These are phyloP conservation scores for Sander vitreus DNA, from an alignment of 2,113 vertebrate genomes.

Conservation along the genomic window DNA sequence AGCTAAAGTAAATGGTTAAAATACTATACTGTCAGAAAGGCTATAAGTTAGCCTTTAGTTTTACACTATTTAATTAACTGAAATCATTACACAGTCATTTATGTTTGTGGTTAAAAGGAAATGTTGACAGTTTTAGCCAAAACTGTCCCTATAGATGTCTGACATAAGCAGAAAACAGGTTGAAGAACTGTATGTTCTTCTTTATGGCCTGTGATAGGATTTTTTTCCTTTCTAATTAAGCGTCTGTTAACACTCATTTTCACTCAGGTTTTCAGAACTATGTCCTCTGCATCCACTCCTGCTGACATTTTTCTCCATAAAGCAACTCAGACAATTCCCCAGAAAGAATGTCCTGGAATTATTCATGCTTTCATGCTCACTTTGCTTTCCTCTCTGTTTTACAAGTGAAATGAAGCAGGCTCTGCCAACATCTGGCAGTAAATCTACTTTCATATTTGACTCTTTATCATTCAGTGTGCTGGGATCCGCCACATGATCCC, in stretches of 20 bases:
- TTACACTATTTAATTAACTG: too few relatives aligned
- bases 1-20: too few relatives aligned
- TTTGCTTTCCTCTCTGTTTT: slow-evolving; percentile 60
- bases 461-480: slow-evolving; percentile 60
- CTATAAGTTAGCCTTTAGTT: too few relatives aligned
- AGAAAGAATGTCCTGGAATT: slow-evolving; percentile 65
- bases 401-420: slow-evolving; percentile 66
- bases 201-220: neutral
- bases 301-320: slow-evolving; percentile 49
- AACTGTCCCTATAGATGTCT: neutral
- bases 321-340: slow-evolving; percentile 46
- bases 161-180: neutral
- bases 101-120: too few relatives aligned
- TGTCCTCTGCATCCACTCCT: slow-evolving; percentile 7
- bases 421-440: slow-evolving; percentile 76
- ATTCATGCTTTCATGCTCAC: slow-evolving; percentile 47
- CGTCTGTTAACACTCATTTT: slow-evolving; percentile 4
- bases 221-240: neutral
- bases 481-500: slow-evolving; percentile 52
- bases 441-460: slow-evolving; percentile 66
- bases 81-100: too few relatives aligned
- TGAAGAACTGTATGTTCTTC: neutral
- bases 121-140: too few relatives aligned
- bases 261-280: neutral
- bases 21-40: too few relatives aligned